Base-by-base conservation (phyloP, 2,113 vertebrate genomes). In the Clarias batrachus region DNA sequence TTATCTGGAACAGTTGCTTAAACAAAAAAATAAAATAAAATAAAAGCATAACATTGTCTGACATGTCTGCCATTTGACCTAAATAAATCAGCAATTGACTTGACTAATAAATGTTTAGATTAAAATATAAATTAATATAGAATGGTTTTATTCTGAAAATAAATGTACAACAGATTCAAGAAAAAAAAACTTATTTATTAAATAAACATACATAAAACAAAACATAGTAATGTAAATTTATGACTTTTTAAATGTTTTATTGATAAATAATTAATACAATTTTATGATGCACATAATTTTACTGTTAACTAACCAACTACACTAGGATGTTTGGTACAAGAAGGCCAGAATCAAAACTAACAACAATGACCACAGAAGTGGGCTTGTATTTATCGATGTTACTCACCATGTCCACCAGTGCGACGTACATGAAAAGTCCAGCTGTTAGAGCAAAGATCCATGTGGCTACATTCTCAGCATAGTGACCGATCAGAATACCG, bases 361-460 rank as follows among this genome's bases (percentile, higher is more conserved):
- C 19, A 37, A 74, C 68, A 71, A 41, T 41, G n/a, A 74, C 13
- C 9, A 48, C 21, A 74, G 9, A 48, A 48, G 23, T 74, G 37
- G 14, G 14, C 68, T 17, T 8, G 7, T 37, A 37, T 70, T 14
- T 14, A 70, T 17, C 4, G 6, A 13, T 10, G 66, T 62, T 89
- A 96, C 98, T 96, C 94, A 99, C 98, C 98, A 99, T 99, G 93
- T 99, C 98, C 90, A 99, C 98, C 89, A 99, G 96, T 10, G 98
- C 97, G 82, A 99, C 97, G 1, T 99, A 99, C 97, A 99, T 95
- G 94, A 99, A 99, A 88, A 99, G 94, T 10, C 98, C 98, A 5
- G 98, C 98, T 0, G 98, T 99, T 81, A 99, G 96, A 77, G 98
- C 98, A 90, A 99, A 99, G 89, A 99, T 97, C 98, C 98, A 99